Evolutionary conservation across 2,888 invertebrate species (phyloP), one percentile per base, ranked within the genome.

Genomic region (Brachynemurus nebulosus): DNA sequence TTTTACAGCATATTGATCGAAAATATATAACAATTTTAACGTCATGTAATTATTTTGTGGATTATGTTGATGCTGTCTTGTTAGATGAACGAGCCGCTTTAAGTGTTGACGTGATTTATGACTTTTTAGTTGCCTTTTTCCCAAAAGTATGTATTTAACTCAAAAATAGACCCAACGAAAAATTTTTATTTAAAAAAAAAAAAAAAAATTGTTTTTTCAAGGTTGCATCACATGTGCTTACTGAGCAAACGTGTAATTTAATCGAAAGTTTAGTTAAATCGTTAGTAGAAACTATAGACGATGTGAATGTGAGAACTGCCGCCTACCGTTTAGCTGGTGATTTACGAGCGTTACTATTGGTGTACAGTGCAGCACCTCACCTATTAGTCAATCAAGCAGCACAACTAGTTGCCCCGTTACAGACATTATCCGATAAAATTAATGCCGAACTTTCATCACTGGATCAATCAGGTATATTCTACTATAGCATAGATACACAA

Each of bases 51-150:
- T 84, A 84, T 55, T 78, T 91, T 52, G 78, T 86, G 25, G 92
- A 92, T 62, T 93, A 92, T 60, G 78, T 91, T 48, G 91, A 92
- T 59, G 81, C 88, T n/a, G 78, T 92, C 17, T 66, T 93, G 38
- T 65, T 89, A 43, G 91, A 92, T 60, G 92, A 93, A 64, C 72
- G 92, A 52, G 76, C 80, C 46, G 88, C 89, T 9, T 69, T 93
- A 8, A 88, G 83, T 51, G 86, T 88, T 56, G 79, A 80, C 43
- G 76, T 81, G 55, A 86, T 92, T 55, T 85, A 85, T 61, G 84
- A 86, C 58, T 92, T 93, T 62, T 73, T 92, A 61, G 80, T 80
- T 55, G 81, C 86, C 48, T 91, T 88, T 61, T 89, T 92, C 60
- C 89, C 91, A 1, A 91, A 90, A 75, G 84, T 89, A 64, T 55